Evolutionary conservation across 2,888 invertebrate species (phyloP).

Genomic region (Archips crataeganus): DNA sequence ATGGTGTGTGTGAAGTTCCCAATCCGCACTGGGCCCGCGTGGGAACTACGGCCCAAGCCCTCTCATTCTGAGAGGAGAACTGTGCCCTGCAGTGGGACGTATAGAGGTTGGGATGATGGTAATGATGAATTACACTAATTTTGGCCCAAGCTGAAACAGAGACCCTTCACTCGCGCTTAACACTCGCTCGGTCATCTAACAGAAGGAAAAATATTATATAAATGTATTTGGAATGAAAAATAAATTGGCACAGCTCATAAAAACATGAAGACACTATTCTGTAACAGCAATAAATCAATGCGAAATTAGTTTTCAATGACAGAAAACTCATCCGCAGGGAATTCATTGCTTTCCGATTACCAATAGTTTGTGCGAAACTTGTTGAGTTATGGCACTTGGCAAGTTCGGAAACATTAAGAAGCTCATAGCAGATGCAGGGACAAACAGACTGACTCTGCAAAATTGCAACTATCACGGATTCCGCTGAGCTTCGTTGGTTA

Average conservation of each 20-base stretch:
- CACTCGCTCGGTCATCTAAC: too few relatives aligned
- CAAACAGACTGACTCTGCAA: constrained; percentile 22
- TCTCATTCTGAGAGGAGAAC: too few relatives aligned
- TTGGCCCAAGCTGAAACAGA: too few relatives aligned
- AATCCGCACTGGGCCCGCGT: too few relatives aligned
- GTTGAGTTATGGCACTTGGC: constrained; percentile 64
- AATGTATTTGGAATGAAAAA: neutral
- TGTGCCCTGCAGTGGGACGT: too few relatives aligned
- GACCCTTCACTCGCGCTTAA: too few relatives aligned
- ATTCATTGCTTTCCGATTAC: constrained; percentile 72
- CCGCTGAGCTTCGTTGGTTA: constrained; percentile 1
- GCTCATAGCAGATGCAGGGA: constrained; percentile 33
- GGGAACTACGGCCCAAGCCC: too few relatives aligned
- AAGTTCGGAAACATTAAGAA: constrained; percentile 57
- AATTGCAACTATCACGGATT: constrained; percentile 18
- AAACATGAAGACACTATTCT: constrained; percentile 49
- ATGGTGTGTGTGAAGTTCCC: too few relatives aligned
- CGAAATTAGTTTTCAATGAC: constrained; percentile 71
- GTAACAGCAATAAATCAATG: constrained; percentile 67
- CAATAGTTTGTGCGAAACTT: constrained; percentile 66
- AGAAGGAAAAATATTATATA: too few relatives aligned
- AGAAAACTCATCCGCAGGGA: constrained; percentile 67
- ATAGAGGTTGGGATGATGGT: too few relatives aligned
- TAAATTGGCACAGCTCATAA: neutral
- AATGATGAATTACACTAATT: too few relatives aligned